Evolutionary conservation across 2,888 invertebrate species (phyloP), one percentile per base, ranked within the genome.

Genomic region (Meganola albula): DNA sequence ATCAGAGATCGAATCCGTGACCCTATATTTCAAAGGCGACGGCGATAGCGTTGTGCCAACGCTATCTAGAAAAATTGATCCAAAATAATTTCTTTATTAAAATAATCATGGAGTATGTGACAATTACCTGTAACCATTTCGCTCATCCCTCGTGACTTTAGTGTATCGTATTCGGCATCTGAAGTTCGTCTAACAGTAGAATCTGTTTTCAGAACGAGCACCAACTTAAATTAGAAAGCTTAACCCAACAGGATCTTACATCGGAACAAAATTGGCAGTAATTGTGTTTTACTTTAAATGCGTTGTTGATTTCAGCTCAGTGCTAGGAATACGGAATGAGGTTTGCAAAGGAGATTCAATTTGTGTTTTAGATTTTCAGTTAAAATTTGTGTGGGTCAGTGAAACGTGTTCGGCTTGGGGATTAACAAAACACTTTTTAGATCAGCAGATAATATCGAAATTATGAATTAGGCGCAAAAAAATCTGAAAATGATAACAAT

Each of bases 201-300:
- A 74, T 79, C 74, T 78, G 77, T 76, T 77, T 78, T 77, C 74
- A 58, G 67, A 71, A 72, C 65, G 72, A 73, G 68, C 67, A 65
- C 75, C 60, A 79, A 80, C 73, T 80, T 79, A 77, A 80, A 80
- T 80, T 78, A 78, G 74, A 74, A 74, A 74, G 70, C 74, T 76
- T 73, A 71, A 63, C 67, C 69, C 72, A 44, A 55, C 63, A 55
- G 61, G 55, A 63, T 71, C 70, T 67, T 58, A 64, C 64, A 67
- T 63, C 62, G 56, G 53, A 61, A 58, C 59, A 49, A 54, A 65
- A 74, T 70, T 67, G 66, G 58, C 65, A 62, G 63, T 64, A 64
- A 68, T 62, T 63, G 63, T 66, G 50, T 53, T 62, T 55, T 51
- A 55, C 53, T 61, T 63, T 45, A 53, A 52, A 56, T 48, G 51